Conservation (phyloP, 2,888 invertebrate species). For the Rotaria socialis region DNA sequence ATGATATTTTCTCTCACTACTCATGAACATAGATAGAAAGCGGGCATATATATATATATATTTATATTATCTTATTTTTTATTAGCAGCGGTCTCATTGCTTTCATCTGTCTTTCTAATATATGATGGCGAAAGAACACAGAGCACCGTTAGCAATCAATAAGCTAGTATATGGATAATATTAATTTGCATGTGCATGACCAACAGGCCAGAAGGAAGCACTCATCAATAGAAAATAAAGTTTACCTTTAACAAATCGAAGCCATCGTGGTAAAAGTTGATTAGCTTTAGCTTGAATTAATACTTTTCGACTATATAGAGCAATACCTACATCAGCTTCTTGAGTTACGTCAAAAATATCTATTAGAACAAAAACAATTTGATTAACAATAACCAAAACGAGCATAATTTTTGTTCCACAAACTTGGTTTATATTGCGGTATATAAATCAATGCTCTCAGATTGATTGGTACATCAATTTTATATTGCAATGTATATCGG, state of each 20-base stretch:
- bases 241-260: conserved; percentile 82
- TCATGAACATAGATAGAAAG: too few species aligned
- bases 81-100: too few species aligned
- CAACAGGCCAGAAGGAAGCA: too few species aligned
- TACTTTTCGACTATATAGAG: conserved; percentile 82
- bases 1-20: too few species aligned
- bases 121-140: too few species aligned
- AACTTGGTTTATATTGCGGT: conserved; percentile 81
- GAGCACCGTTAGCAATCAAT: too few species aligned
- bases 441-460: conserved; percentile 85
- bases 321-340: conserved; percentile 77
- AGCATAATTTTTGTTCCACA: neutral
- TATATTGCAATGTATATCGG: conserved; percentile 82
- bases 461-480: conserved; percentile 83
- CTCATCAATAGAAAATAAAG: neutral
- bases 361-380: conserved; percentile 47
- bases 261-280: conserved; percentile 85
- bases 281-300: conserved; percentile 85
- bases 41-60: too few species aligned
- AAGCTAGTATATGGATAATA: too few species aligned
- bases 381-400: too few species aligned
- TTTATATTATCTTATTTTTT: too few species aligned
- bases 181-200: too few species aligned
- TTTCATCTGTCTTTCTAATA: too few species aligned
- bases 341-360: conserved; percentile 77